Conservation (phyloP, 2,797 vertebrate genomes). For the Neolamprologus multifasciatus region DNA sequence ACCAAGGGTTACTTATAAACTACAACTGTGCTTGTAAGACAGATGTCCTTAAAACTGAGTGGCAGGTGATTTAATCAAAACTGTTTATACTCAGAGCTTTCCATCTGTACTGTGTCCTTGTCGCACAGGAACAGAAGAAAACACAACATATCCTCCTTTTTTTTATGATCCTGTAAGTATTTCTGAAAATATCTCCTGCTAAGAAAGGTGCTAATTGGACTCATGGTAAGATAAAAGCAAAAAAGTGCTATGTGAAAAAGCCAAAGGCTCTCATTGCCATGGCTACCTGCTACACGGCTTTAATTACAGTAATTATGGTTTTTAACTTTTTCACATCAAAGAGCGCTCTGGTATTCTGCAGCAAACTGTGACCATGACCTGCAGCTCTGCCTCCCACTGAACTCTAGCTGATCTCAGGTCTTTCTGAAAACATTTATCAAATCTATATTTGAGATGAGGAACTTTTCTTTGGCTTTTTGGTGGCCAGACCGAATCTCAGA, state of each 20-base stretch:
- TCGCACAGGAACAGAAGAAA: background rate
- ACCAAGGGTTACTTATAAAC: background rate
- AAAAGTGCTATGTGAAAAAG: background rate
- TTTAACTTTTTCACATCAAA: constrained; percentile 25
- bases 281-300: constrained; percentile 27
- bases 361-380: background rate
- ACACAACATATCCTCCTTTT: background rate
- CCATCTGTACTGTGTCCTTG: background rate
- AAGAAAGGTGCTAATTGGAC: constrained; percentile 43
- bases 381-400: background rate
- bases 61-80: background rate
- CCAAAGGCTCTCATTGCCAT: constrained; percentile 31
- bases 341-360: background rate
- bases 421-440: background rate
- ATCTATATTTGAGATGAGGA: background rate
- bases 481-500: background rate
- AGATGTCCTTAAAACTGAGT: background rate
- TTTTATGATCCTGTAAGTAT: background rate
- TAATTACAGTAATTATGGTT: constrained; percentile 41
- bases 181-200: background rate
- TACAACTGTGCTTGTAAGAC: background rate
- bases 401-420: background rate
- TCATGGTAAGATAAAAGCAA: constrained; percentile 12
- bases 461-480: background rate
- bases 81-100: background rate